Percentiles rank a stretch among this genome's conserved stretches.
These are phyloP conservation scores for Podabrus alpinus DNA, from an alignment of 2,888 invertebrate genomes.

Conservation along the genomic window DNA sequence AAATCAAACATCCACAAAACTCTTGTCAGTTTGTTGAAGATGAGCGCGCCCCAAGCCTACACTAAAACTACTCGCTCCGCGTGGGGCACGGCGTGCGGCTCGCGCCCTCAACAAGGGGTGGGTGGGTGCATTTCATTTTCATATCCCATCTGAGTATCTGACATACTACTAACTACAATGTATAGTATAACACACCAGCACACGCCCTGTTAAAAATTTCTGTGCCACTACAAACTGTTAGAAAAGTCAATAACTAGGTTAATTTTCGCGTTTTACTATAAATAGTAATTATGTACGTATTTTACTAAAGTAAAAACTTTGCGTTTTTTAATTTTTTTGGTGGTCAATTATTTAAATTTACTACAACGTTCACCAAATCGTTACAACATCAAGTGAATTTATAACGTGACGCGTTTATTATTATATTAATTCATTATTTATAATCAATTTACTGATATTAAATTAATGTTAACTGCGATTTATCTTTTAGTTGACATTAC, in stretches of 20 bases:
- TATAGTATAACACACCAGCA: conserved; percentile 13
- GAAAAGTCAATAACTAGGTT: conserved; percentile 25
- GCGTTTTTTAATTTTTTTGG: not conserved
- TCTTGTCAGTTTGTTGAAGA: conserved; percentile 30
- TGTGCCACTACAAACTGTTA: conserved; percentile 14
- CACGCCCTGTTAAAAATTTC: conserved; percentile 28
- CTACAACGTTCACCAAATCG: not conserved
- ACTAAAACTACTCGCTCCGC: conserved; percentile 31
- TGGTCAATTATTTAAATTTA: not conserved
- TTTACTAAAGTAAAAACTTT: not conserved
- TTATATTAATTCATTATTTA: not conserved
- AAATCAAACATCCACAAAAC: conserved; percentile 21
- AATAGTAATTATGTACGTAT: not conserved
- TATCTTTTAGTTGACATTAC: not conserved
- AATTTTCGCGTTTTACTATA: conserved; percentile 16
- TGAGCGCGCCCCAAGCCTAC: conserved; percentile 31
- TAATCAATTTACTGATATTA: not conserved
- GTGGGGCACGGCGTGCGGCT: conserved; percentile 30
- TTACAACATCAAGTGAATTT: not conserved
- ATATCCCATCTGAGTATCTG: conserved; percentile 25
- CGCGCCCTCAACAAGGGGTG: conserved; percentile 31
- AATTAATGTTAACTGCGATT: not conserved
- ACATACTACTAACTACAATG: conserved; percentile 25
- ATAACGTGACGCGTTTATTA: not conserved
- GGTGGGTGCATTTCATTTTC: conserved; percentile 30